phyloP scores from a whole-genome alignment of 2,888 invertebrate species.

The Formica aserva region DNA sequence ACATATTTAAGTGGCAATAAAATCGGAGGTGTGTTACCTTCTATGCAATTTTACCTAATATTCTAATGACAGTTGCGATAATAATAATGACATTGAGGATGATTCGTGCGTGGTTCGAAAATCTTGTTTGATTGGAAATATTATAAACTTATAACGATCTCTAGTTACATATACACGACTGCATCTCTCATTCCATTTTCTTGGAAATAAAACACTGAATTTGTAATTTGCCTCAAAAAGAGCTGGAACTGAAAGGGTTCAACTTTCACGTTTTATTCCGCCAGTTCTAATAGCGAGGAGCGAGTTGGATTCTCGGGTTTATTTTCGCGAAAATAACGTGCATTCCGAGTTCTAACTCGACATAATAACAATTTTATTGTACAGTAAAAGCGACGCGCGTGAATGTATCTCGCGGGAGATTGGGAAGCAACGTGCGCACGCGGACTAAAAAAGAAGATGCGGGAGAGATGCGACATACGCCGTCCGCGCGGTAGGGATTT shows the following conservation, averaged over 20 bases:
- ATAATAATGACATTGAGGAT: not conserved
- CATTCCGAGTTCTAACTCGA: conserved; percentile 37
- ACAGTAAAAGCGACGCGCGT: conserved; percentile 44
- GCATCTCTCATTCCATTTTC: not conserved
- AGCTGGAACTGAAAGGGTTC: not conserved
- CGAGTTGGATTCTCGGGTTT: not conserved
- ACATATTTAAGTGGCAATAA: too few relatives aligned
- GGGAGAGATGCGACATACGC: not conserved
- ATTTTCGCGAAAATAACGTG: conserved; percentile 46
- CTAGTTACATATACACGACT: not conserved
- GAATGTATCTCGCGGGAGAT: conserved; percentile 41
- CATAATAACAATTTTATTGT: conserved; percentile 53
- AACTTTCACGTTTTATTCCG: conserved; percentile 20
- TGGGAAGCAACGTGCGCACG: conserved; percentile 15
- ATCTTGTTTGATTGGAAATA: not conserved
- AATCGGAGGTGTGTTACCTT: too few relatives aligned
- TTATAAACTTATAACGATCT: not conserved
- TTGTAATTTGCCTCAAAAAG: not conserved
- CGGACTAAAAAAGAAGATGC: not conserved
- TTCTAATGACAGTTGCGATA: not conserved
- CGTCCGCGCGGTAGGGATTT: conserved; percentile 2
- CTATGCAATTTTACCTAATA: too few relatives aligned
- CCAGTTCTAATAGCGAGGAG: not conserved
- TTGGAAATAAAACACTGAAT: not conserved
- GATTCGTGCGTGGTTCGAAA: not conserved